Evolutionary conservation across 2,797 vertebrate species (phyloP).

Genomic region (Todus mexicanus): DNA sequence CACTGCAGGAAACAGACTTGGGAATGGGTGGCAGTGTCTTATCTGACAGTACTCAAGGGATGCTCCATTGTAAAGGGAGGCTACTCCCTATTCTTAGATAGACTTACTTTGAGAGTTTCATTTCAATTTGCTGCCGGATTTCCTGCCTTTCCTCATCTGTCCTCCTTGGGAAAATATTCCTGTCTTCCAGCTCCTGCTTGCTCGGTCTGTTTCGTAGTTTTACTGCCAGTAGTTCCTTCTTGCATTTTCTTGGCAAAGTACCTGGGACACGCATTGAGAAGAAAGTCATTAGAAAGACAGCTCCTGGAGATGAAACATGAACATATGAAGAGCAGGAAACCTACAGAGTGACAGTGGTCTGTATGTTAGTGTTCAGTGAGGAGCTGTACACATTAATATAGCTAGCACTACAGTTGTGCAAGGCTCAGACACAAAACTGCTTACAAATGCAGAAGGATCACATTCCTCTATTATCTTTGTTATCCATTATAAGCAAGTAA

Average conservation of each 20-base stretch:
- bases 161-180: constrained; percentile 94
- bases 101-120: constrained; percentile 97
- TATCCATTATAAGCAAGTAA: neutral
- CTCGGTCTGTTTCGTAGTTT: constrained; percentile 94
- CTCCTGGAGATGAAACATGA: neutral
- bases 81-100: neutral
- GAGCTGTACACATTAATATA: neutral
- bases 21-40: neutral
- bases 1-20: neutral
- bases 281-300: constrained; percentile 20
- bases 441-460: neutral
- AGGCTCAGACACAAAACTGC: neutral
- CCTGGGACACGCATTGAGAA: constrained; percentile 72
- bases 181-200: constrained; percentile 94
- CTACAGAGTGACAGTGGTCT: neutral
- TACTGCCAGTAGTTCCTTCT: constrained; percentile 92
- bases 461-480: neutral
- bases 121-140: constrained; percentile 95
- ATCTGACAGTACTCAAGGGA: neutral
- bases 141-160: constrained; percentile 94
- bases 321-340: neutral
- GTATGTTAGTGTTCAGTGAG: neutral
- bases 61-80: neutral
- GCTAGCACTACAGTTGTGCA: neutral
- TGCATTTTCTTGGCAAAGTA: constrained; percentile 90